Percentiles rank a stretch among this genome's conserved stretches.
Conservation (phyloP, 2,888 invertebrate species). For the Dermolepida albohirtum region DNA sequence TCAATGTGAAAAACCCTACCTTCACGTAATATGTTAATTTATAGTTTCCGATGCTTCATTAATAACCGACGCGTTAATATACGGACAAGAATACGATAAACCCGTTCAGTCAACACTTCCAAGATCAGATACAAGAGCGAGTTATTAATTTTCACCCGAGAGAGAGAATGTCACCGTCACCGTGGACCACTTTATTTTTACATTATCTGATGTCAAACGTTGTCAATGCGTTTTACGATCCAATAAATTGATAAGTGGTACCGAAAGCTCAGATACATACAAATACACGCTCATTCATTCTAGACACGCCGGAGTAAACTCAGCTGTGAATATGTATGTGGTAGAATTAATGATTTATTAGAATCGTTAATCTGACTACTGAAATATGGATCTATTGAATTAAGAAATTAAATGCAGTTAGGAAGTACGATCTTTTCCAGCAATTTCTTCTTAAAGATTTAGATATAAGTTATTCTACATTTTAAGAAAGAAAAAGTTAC, state of each 20-base stretch:
- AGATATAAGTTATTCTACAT: too few species aligned
- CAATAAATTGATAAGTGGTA: slow-evolving; percentile 41
- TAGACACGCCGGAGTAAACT: slow-evolving; percentile 2
- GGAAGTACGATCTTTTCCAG: too few species aligned
- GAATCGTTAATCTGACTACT: background rate
- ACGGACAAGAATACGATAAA: slow-evolving; percentile 48
- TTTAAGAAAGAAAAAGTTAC: too few species aligned
- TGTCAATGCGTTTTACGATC: slow-evolving; percentile 42
- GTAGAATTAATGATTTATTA: too few species aligned
- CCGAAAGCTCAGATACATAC: slow-evolving; percentile 16
- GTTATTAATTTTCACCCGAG: slow-evolving; percentile 47
- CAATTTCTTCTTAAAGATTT: too few species aligned
- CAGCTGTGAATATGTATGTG: background rate
- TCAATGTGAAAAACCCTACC: background rate
- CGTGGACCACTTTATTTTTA: slow-evolving; percentile 40
- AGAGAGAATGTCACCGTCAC: slow-evolving; percentile 46
- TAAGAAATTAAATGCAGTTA: too few species aligned
- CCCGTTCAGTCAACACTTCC: slow-evolving; percentile 49
- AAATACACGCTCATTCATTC: slow-evolving; percentile 17
- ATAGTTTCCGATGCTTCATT: slow-evolving; percentile 36
- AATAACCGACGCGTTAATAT: slow-evolving; percentile 51
- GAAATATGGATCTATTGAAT: background rate
- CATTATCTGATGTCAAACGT: slow-evolving; percentile 45
- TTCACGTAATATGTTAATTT: slow-evolving; percentile 39
- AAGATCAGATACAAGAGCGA: slow-evolving; percentile 45